Conservation (phyloP, 2,113 vertebrate species). For the Megaceryle torquata region DNA sequence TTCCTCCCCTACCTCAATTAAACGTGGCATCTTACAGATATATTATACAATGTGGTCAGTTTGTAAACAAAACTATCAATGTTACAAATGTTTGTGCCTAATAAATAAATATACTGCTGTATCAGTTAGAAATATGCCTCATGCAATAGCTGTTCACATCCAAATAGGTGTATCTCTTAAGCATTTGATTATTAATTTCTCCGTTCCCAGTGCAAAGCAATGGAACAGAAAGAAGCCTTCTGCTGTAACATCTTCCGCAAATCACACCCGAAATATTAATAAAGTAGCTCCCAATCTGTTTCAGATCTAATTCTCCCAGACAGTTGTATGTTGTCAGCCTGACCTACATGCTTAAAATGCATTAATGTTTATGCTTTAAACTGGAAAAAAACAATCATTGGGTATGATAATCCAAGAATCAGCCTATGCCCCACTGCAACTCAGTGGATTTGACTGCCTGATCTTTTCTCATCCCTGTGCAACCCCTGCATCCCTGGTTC, state of each 20-base stretch:
- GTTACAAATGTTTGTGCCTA: neutral
- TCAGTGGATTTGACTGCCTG: slow-evolving; percentile 32
- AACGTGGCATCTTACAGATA: slow-evolving; percentile 15
- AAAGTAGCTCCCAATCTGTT: slow-evolving; percentile 4
- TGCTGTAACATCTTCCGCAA: neutral
- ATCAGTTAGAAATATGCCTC: neutral
- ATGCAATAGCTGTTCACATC: neutral
- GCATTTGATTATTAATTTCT: neutral
- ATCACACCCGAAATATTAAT: neutral
- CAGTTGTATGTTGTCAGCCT: neutral
- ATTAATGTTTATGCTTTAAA: slow-evolving; percentile 48
- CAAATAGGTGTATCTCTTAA: neutral
- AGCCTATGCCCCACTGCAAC: slow-evolving; percentile 26
- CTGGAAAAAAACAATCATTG: neutral
- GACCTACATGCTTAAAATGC: slow-evolving; percentile 38
- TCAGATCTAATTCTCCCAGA: slow-evolving; percentile 8
- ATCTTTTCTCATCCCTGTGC: slow-evolving; percentile 48
- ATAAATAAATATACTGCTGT: neutral
- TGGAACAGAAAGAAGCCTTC: neutral
- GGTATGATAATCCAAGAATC: slow-evolving; percentile 54
- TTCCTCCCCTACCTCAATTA: slow-evolving; percentile 20
- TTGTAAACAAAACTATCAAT: slow-evolving; percentile 33
- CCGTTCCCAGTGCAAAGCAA: neutral
- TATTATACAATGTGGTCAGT: slow-evolving; percentile 1
- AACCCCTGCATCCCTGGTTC: slow-evolving; percentile 56